Evolutionary conservation across 35 echinoderm and acorn worm genomes (phyloP), one percentile per base, ranked within the genome.

Genomic region (Apostichopus californicus): DNA sequence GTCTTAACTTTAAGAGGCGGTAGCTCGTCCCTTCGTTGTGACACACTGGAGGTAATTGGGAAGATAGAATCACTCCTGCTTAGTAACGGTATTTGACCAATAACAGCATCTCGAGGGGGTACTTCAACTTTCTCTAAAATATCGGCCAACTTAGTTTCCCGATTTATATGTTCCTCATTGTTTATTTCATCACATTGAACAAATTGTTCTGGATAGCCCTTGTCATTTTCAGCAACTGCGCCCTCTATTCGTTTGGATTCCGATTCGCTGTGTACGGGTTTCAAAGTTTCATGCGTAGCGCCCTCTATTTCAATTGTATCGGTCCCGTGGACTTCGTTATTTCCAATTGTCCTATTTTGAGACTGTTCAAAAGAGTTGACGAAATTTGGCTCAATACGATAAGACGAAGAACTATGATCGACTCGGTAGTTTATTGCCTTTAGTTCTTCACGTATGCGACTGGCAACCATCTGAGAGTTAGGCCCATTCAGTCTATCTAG

Each of bases 371-470:
- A 7, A 53, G 80, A 24, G 8, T 24, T 82, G 80, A 82, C 28
- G 13, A 52, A 22, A 57, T 53, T 82, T 57, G 14, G 80, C 10
- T 82, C 80, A n/a, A 82, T 82, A n/a, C 80, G 80, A 9, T 2
- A 0, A 82, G 80, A 55, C 9, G 80, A 46, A 26, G 85, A 87
- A 58, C 82, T 89, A 70, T 18, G n/a, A 57, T 64, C 54, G 18
- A 81, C 63, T n/a, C 90, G 86, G 78, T 58, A 86, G 56, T 93
- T 91, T 15, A 97, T 94, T 5, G 71, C 87, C 56, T 90, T 94
- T 70, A 97, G 60, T 87, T 97, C 95, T 25, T 94, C 87, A 5
- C 73, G 52, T 60, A 97, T 23, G 80, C 93, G 91, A 70, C 63
- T 79, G 5, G 88, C 93, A 18, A 97, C 24, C 15, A 97, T 80